phyloP scores from a whole-genome alignment of 92 coral and sea anemone genomes.

The Siderastrea radians region DNA sequence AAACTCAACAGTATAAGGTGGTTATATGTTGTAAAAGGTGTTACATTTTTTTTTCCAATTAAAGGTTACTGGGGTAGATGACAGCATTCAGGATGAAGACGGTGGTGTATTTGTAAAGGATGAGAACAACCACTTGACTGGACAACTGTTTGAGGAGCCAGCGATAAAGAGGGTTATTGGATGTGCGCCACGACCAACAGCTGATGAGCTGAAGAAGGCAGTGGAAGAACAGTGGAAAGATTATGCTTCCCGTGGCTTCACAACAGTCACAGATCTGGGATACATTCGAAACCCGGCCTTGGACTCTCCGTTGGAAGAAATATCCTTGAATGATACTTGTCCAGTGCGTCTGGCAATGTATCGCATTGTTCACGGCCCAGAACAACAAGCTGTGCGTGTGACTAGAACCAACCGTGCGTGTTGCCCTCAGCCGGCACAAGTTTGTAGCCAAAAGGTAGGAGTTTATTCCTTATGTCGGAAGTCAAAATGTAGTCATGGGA shows the following conservation, averaged over 20 bases:
- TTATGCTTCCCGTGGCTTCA: constrained; percentile 64
- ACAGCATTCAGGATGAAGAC: constrained; percentile 27
- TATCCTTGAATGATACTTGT: constrained; percentile 26
- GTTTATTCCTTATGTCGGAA: neutral
- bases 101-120: constrained; percentile 56
- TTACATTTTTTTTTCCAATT: neutral
- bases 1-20: too few species aligned
- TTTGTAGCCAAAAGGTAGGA: neutral
- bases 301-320: neutral
- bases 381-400: neutral
- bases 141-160: constrained; percentile 55
- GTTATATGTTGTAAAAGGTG: too few species aligned
- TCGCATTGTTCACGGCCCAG: constrained; percentile 10
- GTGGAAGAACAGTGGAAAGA: constrained; percentile 57
- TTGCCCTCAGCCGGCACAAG: neutral
- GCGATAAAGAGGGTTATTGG: constrained; percentile 7
- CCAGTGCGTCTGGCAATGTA: constrained; percentile 67
- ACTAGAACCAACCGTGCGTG: neutral
- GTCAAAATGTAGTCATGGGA: too few species aligned
- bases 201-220: constrained; percentile 14
- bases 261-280: constrained; percentile 64
- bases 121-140: constrained; percentile 64
- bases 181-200: constrained; percentile 27
- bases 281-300: neutral
- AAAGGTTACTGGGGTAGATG: constrained; percentile 43